These are phyloP conservation scores for Micronycteris hirsuta DNA, from an alignment of 2,113 vertebrate species.

Conservation along the genomic window DNA sequence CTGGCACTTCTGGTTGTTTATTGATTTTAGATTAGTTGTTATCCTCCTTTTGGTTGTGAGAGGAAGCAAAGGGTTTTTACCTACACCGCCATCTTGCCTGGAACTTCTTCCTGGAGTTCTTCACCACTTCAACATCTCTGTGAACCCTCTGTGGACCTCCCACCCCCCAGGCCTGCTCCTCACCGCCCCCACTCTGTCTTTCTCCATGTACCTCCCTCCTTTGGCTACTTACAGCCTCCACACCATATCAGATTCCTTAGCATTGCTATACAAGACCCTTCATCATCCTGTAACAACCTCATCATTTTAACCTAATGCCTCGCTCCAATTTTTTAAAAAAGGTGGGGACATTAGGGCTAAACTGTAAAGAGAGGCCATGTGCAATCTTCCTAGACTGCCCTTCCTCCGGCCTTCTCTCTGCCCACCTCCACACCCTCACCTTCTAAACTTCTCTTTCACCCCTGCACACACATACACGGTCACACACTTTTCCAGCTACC, in stretches of 20 bases:
- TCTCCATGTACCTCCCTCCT: neutral
- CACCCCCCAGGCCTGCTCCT: neutral
- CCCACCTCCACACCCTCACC: neutral
- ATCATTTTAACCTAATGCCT: neutral
- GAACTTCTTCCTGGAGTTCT: no score
- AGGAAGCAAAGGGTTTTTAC: no score
- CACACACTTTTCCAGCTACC: neutral
- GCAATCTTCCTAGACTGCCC: neutral
- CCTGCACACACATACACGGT: neutral
- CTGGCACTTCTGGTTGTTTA: no score
- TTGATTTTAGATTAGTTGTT: no score
- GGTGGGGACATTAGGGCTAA: neutral
- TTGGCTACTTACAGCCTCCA: neutral
- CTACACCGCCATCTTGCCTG: no score
- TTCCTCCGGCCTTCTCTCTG: neutral
- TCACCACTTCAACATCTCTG: neutral
- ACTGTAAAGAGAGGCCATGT: neutral
- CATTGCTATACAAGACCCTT: accelerated
- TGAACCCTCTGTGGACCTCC: neutral
- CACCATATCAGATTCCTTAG: neutral
- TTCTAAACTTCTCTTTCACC: neutral
- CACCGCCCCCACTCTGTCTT: neutral
- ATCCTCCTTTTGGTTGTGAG: no score
- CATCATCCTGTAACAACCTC: no score
- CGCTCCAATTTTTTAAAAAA: neutral